Evolutionary conservation across 2,888 invertebrate genomes (phyloP), one percentile per base, ranked within the genome.

Genomic region (Anthrax anthrax): DNA sequence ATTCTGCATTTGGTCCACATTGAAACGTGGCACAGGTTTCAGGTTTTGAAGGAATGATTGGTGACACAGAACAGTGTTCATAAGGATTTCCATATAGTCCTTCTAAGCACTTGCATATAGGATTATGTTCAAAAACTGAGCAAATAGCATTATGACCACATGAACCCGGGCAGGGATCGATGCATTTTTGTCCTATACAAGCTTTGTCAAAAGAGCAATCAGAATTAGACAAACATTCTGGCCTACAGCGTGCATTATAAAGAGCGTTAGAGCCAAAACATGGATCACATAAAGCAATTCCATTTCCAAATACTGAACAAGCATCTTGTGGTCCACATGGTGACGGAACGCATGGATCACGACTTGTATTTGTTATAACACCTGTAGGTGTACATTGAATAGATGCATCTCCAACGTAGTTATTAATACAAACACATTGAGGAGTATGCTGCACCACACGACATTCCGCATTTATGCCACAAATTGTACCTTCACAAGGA

Each of bases 381-480:
- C 75, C 68, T 42, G 74, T 52, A 32, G 67, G 67, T 49, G 78
- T 72, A 63, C 87, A 88, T 59, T 84, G 84, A 50, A 80, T 74
- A 59, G 84, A 79, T 18, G 87, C 81, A 72, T 89, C 84, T 47
- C 90, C 91, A 50, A 80, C 77, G 58, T 78, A 84, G 44, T 84
- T 84, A 51, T 80, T 77, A 37, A 78, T 74, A 60, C 90, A 91
- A 41, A 77, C 68, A 60, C 90, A 91, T 23, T 81, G 78, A n/a
- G 88, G 82, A 4, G 84, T 81, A 59, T 91, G 90, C 59, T 87
- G 81, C 32, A 79, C 74, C 37, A 86, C 85, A 56, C 77, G 71
- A 60, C 91, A 91, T 44, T 80, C 72, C 16, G 90, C 87, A 60
- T 85, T 80, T 13, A 84, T 70, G 44, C 90, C 90, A 61, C 91